Evolutionary conservation across 2,113 vertebrate genomes (phyloP), one percentile per base, ranked within the genome.

Genomic region (Odobenus rosmarus): DNA sequence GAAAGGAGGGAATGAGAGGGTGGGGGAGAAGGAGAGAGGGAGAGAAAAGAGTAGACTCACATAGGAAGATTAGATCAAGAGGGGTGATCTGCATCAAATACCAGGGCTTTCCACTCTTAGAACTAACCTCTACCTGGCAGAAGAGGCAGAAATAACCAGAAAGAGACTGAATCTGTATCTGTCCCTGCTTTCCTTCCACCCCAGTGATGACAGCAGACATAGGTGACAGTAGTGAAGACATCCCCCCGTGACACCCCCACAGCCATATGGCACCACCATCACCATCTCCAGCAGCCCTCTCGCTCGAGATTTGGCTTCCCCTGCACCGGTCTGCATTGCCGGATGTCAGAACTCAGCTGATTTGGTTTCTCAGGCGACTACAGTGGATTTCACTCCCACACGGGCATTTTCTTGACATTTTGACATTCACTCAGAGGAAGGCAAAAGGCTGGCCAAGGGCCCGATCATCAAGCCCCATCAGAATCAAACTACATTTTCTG

Each of bases 401-500:
- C 71, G 97, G 85, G 81, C 92, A 95, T 97, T 95, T 93, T 96
- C 91, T 96, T 98, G 98, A 87, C 95, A 90, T 93, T 98, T 89
- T 95, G 64, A 84, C 97, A 96, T 98, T 97, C 91, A 19, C 90
- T 95, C 80, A 97, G 92, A 93, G 87, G 98, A 96, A 98, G 80
- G 42, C 83, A 97, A 98, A 97, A 97, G 90, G 79, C 92, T 97
- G 89, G 95, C 97, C 97, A 96, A 96, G 82, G 2, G 24, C 97
- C 96, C 94, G 93, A 76, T 97, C 96, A 92, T 98, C 24, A 33
- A 96, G 94, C 97, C 93, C 93, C 95, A 97, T 98, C 98, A 98
- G 96, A 98, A 97, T 98, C 96, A 93, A 98, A 96, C 98, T 97
- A 71, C 98, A 98, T 98, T 99, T 99, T 98, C 98, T 97, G 93